Evolutionary conservation across 1,140 invertebrate genomes (phyloP), one percentile per base, ranked within the genome.

Genomic region (Phymorhynchus buccinoides): DNA sequence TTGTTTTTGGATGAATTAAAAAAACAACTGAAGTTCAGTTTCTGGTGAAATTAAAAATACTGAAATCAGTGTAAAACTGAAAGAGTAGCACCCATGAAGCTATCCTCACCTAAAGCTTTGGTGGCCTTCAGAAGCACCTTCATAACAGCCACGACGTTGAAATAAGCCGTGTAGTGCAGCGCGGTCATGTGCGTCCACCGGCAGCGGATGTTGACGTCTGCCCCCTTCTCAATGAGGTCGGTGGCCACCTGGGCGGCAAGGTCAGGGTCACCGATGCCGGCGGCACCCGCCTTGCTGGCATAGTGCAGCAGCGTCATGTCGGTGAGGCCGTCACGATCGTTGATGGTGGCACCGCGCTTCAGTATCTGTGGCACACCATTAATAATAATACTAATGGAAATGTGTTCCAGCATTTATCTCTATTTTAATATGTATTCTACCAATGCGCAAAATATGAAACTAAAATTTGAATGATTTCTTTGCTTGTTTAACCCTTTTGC

Each of bases 251-350:
- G 87, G 79, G 88, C 85, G 0, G 92, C 94, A 16, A 92, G 87
- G 7, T 92, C 91, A 18, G 91, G 89, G 88, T 95, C 93, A 30
- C 94, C 94, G 27, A 95, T 94, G 12, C 94, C 94, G 84, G 89
- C 92, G n/a, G 94, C 94, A 32, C 95, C 95, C 52, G 94, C 93
- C 91, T 95, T 95, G 87, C 93, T 94, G 22, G 94, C 94, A 93
- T 94, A 95, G 87, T 95, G 94, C 32, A 95, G 89, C 44, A 95
- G 87, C 7, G 94, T 95, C 94, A 95, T 95, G 86, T 95, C 95
- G 30, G 95, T 95, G 22, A 95, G 87, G 22, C 93, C 93, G 93
- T 95, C 95, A 83, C 94, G 85, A 81, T 95, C 94, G 90, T 95
- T 93, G 44, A 94, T 92, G 89, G 94, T 93, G 27, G 93, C 93